phyloP scores from a whole-genome alignment of 1,140 invertebrate genomes.

The Tetramorium parvispinum region DNA sequence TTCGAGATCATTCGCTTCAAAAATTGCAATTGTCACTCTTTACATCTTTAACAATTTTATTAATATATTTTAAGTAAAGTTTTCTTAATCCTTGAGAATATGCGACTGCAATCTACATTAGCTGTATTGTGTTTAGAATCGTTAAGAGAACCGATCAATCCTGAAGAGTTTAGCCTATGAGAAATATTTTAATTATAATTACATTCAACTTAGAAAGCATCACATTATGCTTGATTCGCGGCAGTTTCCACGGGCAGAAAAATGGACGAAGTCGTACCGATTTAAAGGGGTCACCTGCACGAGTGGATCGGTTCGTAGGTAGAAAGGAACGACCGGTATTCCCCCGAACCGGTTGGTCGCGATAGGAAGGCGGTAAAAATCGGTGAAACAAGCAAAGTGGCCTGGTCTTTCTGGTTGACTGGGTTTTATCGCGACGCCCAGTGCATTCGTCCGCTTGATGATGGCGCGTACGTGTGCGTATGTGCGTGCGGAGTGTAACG shows the following conservation, averaged over 20 bases:
- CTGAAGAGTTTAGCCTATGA: neutral
- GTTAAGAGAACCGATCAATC: neutral
- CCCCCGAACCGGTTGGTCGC: constrained; percentile 66
- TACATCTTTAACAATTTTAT: neutral
- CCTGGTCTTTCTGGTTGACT: constrained; percentile 60
- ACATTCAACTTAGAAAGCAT: neutral
- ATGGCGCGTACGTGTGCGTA: neutral
- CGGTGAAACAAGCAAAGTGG: constrained; percentile 69
- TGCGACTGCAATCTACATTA: neutral
- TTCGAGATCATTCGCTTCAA: neutral
- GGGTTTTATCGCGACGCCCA: constrained; percentile 66
- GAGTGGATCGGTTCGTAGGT: constrained; percentile 57
- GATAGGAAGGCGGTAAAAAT: constrained; percentile 70
- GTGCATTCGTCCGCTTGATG: neutral
- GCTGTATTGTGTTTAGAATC: neutral
- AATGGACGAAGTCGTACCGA: neutral
- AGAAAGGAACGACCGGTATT: constrained; percentile 70
- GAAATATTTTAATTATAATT: neutral
- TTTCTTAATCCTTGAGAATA: neutral
- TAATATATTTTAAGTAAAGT: neutral
- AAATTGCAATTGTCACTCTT: neutral
- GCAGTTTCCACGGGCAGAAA: constrained; percentile 11
- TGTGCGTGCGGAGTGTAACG: neutral
- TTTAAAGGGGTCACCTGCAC: constrained; percentile 42
- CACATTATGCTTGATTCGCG: neutral